A percentile compares a stretch with the other conserved stretches of the same genome.
Evolutionary conservation across 2,113 vertebrate genomes (phyloP).

Genomic region (Picathartes gymnocephalus): DNA sequence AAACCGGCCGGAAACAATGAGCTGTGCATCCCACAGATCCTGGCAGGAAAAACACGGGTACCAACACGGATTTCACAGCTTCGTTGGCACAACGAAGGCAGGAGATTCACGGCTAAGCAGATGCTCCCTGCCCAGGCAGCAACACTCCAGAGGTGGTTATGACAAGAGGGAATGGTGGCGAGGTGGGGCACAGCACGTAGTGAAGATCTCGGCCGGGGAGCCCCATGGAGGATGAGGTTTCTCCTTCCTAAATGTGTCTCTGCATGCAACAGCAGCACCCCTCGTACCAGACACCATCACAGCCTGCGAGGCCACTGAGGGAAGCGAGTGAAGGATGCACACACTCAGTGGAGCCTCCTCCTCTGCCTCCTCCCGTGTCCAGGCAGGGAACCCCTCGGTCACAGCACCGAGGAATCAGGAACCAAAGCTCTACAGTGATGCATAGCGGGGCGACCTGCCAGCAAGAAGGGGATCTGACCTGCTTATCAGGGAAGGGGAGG

Average conservation of each 20-base stretch:
- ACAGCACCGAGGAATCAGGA: not conserved
- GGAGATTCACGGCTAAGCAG: not conserved
- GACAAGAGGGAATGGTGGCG: not conserved
- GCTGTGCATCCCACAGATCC: not conserved
- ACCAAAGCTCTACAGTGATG: not conserved
- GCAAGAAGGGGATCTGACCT: not conserved
- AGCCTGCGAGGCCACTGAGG: not conserved
- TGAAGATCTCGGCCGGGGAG: rapidly evolving
- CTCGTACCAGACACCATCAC: not conserved
- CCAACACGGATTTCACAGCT: constrained; percentile 37
- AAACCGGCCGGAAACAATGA: not conserved
- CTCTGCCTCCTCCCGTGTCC: not conserved
- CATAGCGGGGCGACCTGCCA: not conserved
- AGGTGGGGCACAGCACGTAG: not conserved
- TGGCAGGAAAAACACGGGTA: not conserved
- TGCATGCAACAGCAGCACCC: not conserved
- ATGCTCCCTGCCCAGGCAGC: not conserved
- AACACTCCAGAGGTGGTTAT: not conserved
- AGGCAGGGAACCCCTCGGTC: not conserved
- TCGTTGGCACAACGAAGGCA: not conserved
- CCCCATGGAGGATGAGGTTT: not conserved
- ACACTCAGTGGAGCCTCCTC: not conserved
- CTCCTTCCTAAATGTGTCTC: not conserved
- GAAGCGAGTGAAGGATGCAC: not conserved
- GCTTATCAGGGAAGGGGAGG: not conserved